Conservation (phyloP, 2,113 vertebrate genomes). For the Sphyrna mokarran region DNA sequence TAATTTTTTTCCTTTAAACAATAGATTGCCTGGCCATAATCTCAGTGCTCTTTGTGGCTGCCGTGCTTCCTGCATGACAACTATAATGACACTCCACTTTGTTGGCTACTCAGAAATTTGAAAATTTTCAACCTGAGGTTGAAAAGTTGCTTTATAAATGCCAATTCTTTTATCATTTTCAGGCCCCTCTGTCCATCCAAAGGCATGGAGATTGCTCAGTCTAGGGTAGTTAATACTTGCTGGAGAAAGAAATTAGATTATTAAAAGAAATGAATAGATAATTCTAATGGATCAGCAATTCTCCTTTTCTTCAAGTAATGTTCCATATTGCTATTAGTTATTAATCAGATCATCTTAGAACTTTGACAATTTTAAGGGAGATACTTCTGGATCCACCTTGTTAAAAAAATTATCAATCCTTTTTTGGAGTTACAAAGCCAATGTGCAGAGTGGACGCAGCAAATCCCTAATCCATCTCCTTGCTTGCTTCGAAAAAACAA, state of each 20-base stretch:
- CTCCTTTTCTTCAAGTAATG: background rate
- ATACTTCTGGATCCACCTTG: too few species aligned
- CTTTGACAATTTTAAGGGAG: background rate
- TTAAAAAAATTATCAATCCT: too few species aligned
- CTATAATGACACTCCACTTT: background rate
- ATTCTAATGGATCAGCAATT: background rate
- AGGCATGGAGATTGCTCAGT: background rate
- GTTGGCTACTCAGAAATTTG: background rate
- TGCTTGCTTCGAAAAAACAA: too few species aligned
- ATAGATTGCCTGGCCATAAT: too few species aligned
- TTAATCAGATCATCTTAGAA: background rate
- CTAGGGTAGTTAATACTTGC: background rate
- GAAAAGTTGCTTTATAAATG: background rate
- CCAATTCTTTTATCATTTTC: background rate
- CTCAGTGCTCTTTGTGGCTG: too few species aligned
- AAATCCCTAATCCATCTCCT: too few species aligned
- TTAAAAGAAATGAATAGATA: background rate
- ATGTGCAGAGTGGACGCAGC: too few species aligned
- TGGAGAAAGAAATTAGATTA: background rate
- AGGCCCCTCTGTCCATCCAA: background rate
- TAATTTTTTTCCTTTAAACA: too few species aligned
- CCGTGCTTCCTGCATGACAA: too few species aligned
- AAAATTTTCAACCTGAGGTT: background rate
- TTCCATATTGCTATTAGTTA: background rate
- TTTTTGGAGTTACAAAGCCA: too few species aligned